These are phyloP conservation scores for Athalia cordata DNA, from an alignment of 2,888 invertebrate genomes.

Conservation along the genomic window DNA sequence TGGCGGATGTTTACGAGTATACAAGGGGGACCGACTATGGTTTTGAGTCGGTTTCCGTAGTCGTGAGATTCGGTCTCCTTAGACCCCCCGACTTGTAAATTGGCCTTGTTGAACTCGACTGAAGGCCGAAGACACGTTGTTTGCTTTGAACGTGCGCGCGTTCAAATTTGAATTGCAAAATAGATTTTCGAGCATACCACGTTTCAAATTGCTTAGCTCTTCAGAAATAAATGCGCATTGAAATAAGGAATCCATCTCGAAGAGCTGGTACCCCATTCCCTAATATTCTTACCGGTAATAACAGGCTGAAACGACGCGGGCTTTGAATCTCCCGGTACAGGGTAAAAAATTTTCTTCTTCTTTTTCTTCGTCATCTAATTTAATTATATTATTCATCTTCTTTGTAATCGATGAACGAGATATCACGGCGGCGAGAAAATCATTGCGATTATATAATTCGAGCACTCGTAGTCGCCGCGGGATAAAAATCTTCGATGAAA, in stretches of 20 bases:
- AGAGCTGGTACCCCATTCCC: neutral
- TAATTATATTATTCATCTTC: too few relatives aligned
- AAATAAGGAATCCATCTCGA: conserved; percentile 17
- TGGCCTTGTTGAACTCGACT: conserved; percentile 27
- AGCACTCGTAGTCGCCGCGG: too few relatives aligned
- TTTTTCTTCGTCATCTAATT: too few relatives aligned
- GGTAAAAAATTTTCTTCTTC: too few relatives aligned
- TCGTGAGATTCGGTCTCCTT: neutral
- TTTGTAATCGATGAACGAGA: neutral
- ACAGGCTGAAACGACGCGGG: too few relatives aligned
- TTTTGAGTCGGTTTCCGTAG: too few relatives aligned
- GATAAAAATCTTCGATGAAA: neutral
- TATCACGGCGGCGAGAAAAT: neutral
- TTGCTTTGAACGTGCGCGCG: conserved; percentile 18
- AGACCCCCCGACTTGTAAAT: conserved; percentile 2
- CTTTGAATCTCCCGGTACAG: too few relatives aligned
- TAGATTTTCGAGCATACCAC: neutral
- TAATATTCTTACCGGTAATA: too few relatives aligned
- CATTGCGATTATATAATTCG: neutral
- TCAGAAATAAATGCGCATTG: conserved; percentile 32
- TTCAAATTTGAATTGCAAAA: conserved; percentile 30
- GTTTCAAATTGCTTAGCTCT: conserved; percentile 7
- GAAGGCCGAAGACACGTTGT: conserved; percentile 24
- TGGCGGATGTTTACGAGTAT: too few relatives aligned
- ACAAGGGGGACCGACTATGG: too few relatives aligned